These are phyloP conservation scores for Callospermophilus lateralis DNA, from an alignment of 2,113 vertebrate species.

Conservation along the genomic window DNA sequence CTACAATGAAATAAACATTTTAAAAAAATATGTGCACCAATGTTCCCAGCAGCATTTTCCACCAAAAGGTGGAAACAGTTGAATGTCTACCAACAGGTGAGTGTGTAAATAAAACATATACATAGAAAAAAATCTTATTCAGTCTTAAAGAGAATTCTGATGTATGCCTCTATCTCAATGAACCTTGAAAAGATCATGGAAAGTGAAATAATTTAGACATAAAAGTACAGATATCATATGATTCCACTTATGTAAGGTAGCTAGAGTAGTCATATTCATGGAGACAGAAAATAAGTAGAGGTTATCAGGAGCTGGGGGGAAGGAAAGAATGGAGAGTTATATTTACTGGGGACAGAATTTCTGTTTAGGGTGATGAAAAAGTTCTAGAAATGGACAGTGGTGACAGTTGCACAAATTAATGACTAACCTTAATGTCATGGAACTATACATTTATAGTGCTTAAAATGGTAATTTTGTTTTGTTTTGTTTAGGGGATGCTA, in stretches of 20 bases:
- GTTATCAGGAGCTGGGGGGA: neutral
- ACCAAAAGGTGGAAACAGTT: neutral
- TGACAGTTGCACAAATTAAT: neutral
- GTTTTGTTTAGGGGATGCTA: too few relatives aligned
- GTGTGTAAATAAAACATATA: neutral
- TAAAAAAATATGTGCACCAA: neutral
- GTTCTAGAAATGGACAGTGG: neutral
- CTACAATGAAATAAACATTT: too few relatives aligned
- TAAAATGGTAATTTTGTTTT: neutral
- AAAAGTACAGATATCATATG: neutral
- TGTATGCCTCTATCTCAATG: neutral
- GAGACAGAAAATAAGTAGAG: neutral
- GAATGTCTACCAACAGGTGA: neutral
- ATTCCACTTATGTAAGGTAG: neutral
- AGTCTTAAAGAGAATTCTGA: neutral
- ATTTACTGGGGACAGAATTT: neutral
- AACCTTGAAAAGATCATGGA: slow-evolving; percentile 10
- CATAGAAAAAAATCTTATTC: neutral
- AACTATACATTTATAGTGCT: neutral
- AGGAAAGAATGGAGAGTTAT: neutral
- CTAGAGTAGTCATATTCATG: neutral
- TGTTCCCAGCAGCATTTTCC: neutral
- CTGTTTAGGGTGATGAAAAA: neutral
- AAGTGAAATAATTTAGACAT: neutral
- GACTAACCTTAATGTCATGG: neutral